Conservation (phyloP, 2,888 invertebrate species). For the Drosophila recens region DNA sequence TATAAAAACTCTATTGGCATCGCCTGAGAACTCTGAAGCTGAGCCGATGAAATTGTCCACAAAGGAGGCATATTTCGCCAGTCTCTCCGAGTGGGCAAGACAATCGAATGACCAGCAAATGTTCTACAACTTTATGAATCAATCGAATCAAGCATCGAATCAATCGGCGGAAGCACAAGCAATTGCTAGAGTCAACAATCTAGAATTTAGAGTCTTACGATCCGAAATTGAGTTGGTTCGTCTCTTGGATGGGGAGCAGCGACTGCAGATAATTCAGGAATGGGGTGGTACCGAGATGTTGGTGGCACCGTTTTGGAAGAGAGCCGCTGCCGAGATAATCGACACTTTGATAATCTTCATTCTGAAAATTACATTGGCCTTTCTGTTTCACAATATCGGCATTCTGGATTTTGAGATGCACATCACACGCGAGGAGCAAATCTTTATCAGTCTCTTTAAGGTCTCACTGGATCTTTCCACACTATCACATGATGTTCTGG, state of each 20-base stretch:
- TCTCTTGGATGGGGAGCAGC: constrained; percentile 49
- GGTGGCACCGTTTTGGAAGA: constrained; percentile 94
- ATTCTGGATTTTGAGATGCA: not conserved
- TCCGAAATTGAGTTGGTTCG: not conserved
- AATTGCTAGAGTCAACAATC: not conserved
- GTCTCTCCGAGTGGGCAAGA: constrained; percentile 15
- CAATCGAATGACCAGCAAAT: not conserved
- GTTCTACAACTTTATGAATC: not conserved
- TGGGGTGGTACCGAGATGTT: constrained; percentile 89
- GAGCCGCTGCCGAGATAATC: constrained; percentile 93
- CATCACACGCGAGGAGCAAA: not conserved
- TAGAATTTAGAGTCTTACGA: no score
- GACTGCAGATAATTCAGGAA: constrained; percentile 64
- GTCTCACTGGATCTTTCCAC: constrained; percentile 15
- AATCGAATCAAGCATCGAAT: not conserved
- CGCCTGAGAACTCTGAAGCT: no score
- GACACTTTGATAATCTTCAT: constrained; percentile 91
- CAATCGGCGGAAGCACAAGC: not conserved
- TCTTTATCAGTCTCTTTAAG: not conserved
- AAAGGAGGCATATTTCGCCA: constrained; percentile 17
- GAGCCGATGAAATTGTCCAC: not conserved
- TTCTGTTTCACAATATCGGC: constrained; percentile 78
- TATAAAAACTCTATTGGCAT: not conserved
- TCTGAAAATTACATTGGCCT: constrained; percentile 85
- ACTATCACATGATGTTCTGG: constrained; percentile 92